A percentile compares a stretch with the other conserved stretches of the same genome.
phyloP scores from a whole-genome alignment of 2,113 vertebrate genomes.

The Hemichromis elongatus region DNA sequence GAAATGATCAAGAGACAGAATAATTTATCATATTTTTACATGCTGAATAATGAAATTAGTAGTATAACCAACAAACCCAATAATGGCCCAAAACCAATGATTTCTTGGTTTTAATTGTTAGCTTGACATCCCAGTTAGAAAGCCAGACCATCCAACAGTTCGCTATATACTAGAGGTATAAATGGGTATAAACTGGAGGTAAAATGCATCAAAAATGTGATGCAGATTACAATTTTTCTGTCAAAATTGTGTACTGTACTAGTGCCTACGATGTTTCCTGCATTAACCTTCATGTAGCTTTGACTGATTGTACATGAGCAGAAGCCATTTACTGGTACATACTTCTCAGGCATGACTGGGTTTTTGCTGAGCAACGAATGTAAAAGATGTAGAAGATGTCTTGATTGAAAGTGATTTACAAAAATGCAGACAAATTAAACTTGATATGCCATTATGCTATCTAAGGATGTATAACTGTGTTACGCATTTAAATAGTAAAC shows the following conservation, averaged over 20 bases:
- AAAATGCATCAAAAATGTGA: not conserved
- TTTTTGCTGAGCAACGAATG: not conserved
- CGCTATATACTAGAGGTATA: not conserved
- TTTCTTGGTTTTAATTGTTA: not conserved
- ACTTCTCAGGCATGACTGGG: not conserved
- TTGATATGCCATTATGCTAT: not conserved
- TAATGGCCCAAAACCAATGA: not conserved
- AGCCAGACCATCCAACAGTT: not conserved
- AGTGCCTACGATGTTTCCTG: not conserved
- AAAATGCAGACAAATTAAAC: not conserved
- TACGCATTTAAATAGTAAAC: not conserved
- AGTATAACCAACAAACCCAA: not conserved
- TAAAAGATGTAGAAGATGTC: not conserved
- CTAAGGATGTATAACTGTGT: not conserved
- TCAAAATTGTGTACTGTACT: not conserved
- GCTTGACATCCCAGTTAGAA: not conserved
- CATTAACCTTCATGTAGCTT: not conserved
- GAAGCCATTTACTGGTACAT: not conserved
- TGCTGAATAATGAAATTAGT: not conserved
- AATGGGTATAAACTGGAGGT: not conserved
- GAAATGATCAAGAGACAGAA: not conserved
- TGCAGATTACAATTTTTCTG: not conserved
- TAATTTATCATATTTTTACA: conserved; percentile 10
- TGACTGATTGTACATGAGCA: not conserved
- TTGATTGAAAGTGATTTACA: not conserved